These are phyloP conservation scores for Rotaria sp. DNA, from an alignment of 2,888 invertebrate genomes.

Conservation along the genomic window DNA sequence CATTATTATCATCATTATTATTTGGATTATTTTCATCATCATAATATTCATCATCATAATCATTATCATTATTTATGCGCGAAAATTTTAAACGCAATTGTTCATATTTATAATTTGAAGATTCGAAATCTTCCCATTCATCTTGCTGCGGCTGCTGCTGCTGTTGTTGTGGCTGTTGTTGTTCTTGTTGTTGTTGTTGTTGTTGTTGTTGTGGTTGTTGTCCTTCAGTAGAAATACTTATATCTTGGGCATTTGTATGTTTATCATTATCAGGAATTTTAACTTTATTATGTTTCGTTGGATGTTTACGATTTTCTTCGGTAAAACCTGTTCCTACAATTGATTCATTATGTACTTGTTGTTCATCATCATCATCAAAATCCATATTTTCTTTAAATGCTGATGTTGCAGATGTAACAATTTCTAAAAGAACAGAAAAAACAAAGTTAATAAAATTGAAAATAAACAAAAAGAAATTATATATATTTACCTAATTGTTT, in stretches of 20 bases:
- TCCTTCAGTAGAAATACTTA: not conserved
- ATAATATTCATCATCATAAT: not conserved
- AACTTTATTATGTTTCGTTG: not conserved
- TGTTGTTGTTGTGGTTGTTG: too few relatives aligned
- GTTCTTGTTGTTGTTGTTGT: too few relatives aligned
- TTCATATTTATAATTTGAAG: not conserved
- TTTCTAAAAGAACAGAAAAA: not conserved
- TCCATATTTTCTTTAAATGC: not conserved
- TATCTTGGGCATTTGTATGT: not conserved
- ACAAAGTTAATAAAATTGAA: accelerated
- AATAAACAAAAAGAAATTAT: not conserved
- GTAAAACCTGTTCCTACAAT: not conserved
- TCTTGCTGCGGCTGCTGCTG: not conserved
- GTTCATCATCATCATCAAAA: not conserved
- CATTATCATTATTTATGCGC: not conserved
- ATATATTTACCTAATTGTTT: not conserved
- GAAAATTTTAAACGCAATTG: not conserved
- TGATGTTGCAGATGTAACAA: not conserved
- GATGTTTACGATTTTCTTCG: not conserved
- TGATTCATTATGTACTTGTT: not conserved
- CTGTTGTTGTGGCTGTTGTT: not conserved
- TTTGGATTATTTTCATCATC: constrained; percentile 1
- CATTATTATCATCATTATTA: not conserved
- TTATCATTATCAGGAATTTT: not conserved
- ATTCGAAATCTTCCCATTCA: constrained; percentile 24